A percentile compares a stretch with the other conserved stretches of the same genome.
Conservation (phyloP, 2,888 invertebrate genomes). For the Opisthograptis luteolata region DNA sequence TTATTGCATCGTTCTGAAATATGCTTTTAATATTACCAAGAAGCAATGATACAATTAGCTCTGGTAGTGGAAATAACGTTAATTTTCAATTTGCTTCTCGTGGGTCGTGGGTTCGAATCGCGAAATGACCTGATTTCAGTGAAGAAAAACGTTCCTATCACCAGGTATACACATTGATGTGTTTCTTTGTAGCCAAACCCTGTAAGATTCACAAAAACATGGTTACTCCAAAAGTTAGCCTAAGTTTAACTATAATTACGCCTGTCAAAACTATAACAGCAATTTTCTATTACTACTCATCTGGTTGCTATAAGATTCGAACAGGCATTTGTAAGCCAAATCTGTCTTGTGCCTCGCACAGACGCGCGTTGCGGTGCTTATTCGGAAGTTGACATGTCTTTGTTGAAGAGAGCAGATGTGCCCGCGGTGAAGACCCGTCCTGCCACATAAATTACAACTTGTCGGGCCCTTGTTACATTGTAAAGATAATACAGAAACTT, state of each 20-base stretch:
- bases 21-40: background rate
- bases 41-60: too few species aligned
- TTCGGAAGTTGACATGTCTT: conserved; percentile 41
- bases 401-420: conserved; percentile 66
- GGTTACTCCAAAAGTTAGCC: too few species aligned
- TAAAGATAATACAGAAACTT: conserved; percentile 55
- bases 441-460: conserved; percentile 67
- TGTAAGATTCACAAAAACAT: too few species aligned
- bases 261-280: conserved; percentile 23
- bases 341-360: conserved; percentile 29
- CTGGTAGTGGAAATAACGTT: too few species aligned
- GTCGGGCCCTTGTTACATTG: conserved; percentile 62
- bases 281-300: background rate
- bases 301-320: conserved; percentile 28
- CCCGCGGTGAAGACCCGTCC: conserved; percentile 47
- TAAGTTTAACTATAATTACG: conserved; percentile 1
- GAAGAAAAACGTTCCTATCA: too few species aligned
- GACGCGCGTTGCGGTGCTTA: conserved; percentile 34
- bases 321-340: conserved; percentile 33
- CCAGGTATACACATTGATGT: too few species aligned
- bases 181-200: too few species aligned
- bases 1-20: background rate
- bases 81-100: too few species aligned
- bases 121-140: too few species aligned
- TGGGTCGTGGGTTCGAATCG: too few species aligned